A percentile compares a stretch with the other conserved stretches of the same genome.
These are phyloP conservation scores for Sapajus apella DNA, from an alignment of 2,113 vertebrate species.

Conservation along the genomic window DNA sequence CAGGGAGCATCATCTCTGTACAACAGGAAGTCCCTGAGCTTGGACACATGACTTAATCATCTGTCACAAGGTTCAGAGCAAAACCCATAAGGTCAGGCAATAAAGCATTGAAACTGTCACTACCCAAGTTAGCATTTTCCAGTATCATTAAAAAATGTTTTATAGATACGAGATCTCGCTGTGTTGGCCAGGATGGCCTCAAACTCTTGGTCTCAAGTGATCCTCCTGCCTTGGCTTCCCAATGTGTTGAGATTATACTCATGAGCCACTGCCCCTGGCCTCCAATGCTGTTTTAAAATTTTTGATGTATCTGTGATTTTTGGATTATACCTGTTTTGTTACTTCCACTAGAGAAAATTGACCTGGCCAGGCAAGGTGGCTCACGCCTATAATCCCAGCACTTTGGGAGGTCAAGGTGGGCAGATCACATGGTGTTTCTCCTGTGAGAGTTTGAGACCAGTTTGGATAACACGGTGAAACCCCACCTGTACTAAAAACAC, in stretches of 20 bases:
- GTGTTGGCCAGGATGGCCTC: too few species aligned
- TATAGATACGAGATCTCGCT: accelerated
- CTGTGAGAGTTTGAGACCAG: too few species aligned
- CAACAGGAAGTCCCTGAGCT: neutral
- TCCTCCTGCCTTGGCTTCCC: too few species aligned
- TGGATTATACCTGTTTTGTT: neutral
- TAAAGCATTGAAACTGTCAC: neutral
- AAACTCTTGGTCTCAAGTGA: too few species aligned
- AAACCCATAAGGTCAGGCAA: neutral
- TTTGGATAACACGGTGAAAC: too few species aligned
- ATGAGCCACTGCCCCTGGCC: too few species aligned
- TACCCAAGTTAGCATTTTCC: neutral
- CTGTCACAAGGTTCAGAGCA: neutral
- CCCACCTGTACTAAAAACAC: too few species aligned
- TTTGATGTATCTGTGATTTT: neutral
- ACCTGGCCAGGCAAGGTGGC: neutral
- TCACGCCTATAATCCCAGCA: too few species aligned
- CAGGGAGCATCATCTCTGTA: neutral
- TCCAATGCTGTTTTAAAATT: too few species aligned
- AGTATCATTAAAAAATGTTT: neutral
- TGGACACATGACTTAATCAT: neutral
- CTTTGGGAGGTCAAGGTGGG: too few species aligned
- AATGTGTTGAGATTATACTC: too few species aligned
- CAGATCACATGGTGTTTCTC: too few species aligned
- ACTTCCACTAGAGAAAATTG: neutral